phyloP scores from a whole-genome alignment of 1,140 invertebrate species.

The Drosophila bipectinata region DNA sequence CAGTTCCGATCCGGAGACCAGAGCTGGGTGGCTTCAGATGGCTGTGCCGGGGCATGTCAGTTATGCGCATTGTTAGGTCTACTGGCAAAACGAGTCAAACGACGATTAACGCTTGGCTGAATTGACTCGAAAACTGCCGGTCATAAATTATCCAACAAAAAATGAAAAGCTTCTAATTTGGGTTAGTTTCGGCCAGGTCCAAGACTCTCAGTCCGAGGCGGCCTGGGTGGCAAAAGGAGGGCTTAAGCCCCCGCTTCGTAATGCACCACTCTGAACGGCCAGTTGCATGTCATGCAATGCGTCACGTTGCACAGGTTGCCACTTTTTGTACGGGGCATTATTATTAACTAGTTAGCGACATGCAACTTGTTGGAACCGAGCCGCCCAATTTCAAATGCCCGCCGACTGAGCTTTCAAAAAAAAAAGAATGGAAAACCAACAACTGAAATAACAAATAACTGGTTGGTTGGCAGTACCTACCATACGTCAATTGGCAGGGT shows the following conservation, averaged over 20 bases:
- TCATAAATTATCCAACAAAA: slow-evolving; percentile 73
- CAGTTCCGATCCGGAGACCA: slow-evolving; percentile 16
- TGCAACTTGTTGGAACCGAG: slow-evolving; percentile 60
- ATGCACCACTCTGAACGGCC: slow-evolving; percentile 9
- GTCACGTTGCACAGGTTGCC: slow-evolving; percentile 60
- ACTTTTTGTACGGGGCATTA: slow-evolving; percentile 61
- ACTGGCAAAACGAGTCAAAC: slow-evolving; percentile 70
- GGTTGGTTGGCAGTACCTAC: slow-evolving; percentile 5
- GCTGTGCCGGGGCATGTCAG: slow-evolving; percentile 5
- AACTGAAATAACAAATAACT: slow-evolving; percentile 25
- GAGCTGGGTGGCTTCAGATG: not conserved
- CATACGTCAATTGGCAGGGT: slow-evolving; percentile 22
- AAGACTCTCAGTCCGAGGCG: not conserved
- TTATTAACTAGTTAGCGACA: slow-evolving; percentile 78
- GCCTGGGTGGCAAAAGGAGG: slow-evolving; percentile 24
- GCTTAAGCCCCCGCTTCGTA: not conserved
- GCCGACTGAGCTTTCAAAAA: slow-evolving; percentile 59
- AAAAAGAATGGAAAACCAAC: slow-evolving; percentile 22
- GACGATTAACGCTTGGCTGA: slow-evolving; percentile 78
- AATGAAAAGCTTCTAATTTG: slow-evolving; percentile 67
- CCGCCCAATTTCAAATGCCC: slow-evolving; percentile 49
- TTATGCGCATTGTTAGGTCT: slow-evolving; percentile 57
- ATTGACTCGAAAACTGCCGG: slow-evolving; percentile 75
- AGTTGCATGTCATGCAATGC: slow-evolving; percentile 63
- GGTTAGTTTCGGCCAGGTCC: slow-evolving; percentile 30